Evolutionary conservation across 23 tunicate species (phyloP).

Genomic region (Trididemnum nubilum): DNA sequence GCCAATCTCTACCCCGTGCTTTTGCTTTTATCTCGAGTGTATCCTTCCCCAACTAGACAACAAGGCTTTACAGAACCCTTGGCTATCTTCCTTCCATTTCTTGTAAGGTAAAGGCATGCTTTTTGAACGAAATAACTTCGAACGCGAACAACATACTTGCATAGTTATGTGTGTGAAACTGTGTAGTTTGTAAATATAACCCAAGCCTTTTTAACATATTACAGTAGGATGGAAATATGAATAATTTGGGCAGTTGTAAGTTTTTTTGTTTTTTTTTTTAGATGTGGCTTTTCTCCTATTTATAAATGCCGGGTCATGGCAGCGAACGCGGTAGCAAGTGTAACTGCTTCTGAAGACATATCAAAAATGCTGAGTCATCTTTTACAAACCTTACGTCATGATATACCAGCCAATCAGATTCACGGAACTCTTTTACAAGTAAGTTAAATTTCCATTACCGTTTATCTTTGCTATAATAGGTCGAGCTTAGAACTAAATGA

Average conservation of each 20-base stretch:
- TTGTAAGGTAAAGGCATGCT: constrained; percentile 48
- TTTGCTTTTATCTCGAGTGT: constrained; percentile 63
- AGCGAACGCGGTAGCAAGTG: constrained; percentile 58
- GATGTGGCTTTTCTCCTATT: constrained; percentile 59
- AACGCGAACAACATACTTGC: no score
- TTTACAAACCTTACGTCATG: constrained; percentile 1
- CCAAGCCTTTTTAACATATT: no score
- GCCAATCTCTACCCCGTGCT: constrained; percentile 56
- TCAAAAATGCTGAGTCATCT: neutral
- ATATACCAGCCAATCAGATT: constrained; percentile 38
- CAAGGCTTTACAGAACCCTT: neutral
- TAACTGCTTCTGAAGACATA: constrained; percentile 1
- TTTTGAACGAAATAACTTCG: neutral
- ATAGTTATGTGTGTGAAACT: no score
- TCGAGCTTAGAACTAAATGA: no score
- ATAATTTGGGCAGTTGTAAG: no score
- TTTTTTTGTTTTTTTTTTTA: constrained; percentile 11
- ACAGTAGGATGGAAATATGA: no score
- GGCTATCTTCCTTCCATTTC: constrained; percentile 15
- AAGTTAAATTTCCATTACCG: no score
- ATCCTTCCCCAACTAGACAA: constrained; percentile 41
- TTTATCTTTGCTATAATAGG: no score
- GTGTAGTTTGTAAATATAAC: no score
- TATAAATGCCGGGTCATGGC: constrained; percentile 61
- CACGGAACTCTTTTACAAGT: constrained; percentile 69